Conservation (phyloP, 2,888 invertebrate species). For the Polyploca ridens region DNA sequence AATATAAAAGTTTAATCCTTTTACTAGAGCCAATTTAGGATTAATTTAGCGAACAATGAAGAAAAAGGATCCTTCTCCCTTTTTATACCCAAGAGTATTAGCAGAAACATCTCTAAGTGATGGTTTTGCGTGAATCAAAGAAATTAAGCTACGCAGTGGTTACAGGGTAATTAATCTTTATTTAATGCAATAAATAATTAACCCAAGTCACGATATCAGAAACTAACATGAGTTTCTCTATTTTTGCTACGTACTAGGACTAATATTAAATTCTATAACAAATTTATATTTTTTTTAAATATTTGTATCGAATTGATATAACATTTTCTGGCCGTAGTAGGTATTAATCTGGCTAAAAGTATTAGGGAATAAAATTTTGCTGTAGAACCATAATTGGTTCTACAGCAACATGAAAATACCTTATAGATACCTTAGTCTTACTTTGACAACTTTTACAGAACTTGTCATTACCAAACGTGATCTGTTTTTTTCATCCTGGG, state of each 20-base stretch:
- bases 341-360: no score
- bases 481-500: background rate
- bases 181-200: background rate
- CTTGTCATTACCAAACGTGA: no score
- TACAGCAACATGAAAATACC: no score
- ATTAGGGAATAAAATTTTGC: no score
- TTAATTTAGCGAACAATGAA: background rate
- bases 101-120: background rate
- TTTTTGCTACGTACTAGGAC: no score
- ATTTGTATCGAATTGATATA: no score
- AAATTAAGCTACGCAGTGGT: constrained; percentile 4
- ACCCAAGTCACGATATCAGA: background rate
- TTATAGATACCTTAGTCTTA: no score
- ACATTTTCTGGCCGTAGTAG: no score
- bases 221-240: background rate
- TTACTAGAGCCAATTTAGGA: background rate
- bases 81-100: constrained; percentile 3
- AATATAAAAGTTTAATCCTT: background rate
- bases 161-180: background rate
- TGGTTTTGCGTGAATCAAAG: constrained; percentile 8
- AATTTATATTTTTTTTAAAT: background rate
- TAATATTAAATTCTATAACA: no score
- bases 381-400: no score
- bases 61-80: background rate
- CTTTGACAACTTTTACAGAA: no score